Base-by-base conservation (phyloP, 2,113 vertebrate species). In the Paramisgurnus dabryanus region DNA sequence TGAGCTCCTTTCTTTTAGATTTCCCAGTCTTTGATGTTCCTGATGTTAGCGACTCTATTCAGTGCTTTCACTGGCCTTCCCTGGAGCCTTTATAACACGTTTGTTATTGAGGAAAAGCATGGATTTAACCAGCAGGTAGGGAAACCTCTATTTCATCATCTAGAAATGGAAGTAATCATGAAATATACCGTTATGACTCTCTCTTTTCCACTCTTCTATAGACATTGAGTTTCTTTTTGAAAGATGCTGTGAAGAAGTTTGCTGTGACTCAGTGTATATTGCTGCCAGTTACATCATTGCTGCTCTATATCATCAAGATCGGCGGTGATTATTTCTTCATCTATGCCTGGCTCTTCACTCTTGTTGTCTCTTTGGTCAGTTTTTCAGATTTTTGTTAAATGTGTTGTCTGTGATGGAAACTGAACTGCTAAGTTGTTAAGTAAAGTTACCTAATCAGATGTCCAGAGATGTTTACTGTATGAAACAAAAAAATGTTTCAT, bases 241-340 rank as follows among this genome's bases (percentile, higher is more conserved):
- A 97, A 91, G 98, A 99, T 85, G 94, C 96, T 5, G 69, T 97
- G 80, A 99, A 99, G 94, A 99, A 99, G 91, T 99, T 99, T 87
- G 82, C 93, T 4, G 97, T 99, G 87, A 99, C 97, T 68, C 97
- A 99, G 81, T 98, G 96, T 81, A 99, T 99, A 88, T 92, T 99
- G 83, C 90, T 99, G 83, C 98, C 97, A 2, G 97, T 99, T 53
- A 98, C 97, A 71, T 95, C 97, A 3, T 94, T 99, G 84, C 93
- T 99, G 15, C 93, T 99, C 86, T 96, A 98, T 90, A 99, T 99
- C 88, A 99, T 99, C 88, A 98, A 99, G 93, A 98, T 99, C 57
- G 98, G 98, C 0, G 98, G 98, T 64, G 97, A 99, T 88, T 98
- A 98, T 88, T 99, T 99, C 88, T 99, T 99, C 92, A 97, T 99